A percentile compares a stretch with the other conserved stretches of the same genome.
phyloP scores from a whole-genome alignment of 2,888 invertebrate genomes.

The Drosophila anomalata region DNA sequence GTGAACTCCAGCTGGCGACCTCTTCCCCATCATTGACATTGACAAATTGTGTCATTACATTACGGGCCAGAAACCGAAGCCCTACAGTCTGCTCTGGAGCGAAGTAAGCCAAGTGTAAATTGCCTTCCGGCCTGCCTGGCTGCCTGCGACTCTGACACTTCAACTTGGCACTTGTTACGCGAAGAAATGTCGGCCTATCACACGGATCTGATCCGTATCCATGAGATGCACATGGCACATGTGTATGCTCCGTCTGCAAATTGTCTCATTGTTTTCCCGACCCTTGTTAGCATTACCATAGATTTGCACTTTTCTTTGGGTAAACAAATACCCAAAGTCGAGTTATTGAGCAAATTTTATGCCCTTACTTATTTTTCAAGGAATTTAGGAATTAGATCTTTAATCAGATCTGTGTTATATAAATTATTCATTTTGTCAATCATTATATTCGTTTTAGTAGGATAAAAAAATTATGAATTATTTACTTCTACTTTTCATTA shows the following conservation, averaged over 20 bases:
- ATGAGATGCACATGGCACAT: slow-evolving; percentile 24
- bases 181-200: slow-evolving; percentile 54
- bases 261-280: slow-evolving; percentile 37
- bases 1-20: slow-evolving; percentile 21
- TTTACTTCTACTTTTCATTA: no score
- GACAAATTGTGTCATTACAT: slow-evolving; percentile 72
- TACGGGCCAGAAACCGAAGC: slow-evolving; percentile 21
- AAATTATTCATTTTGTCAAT: no score
- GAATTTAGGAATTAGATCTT: no score
- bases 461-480: no score
- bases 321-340: not conserved
- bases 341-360: not conserved
- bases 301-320: slow-evolving; percentile 12
- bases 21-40: slow-evolving; percentile 57
- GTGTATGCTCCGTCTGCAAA: slow-evolving; percentile 32
- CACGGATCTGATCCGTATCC: slow-evolving; percentile 20
- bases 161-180: slow-evolving; percentile 69
- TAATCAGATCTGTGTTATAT: no score
- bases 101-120: slow-evolving; percentile 65
- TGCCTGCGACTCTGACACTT: slow-evolving; percentile 32
- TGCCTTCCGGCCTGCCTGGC: slow-evolving; percentile 69
- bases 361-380: not conserved
- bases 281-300: slow-evolving; percentile 38
- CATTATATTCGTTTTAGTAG: no score
- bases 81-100: slow-evolving; percentile 11